Evolutionary conservation across 1,140 invertebrate genomes (phyloP), one percentile per base, ranked within the genome.

Genomic region (Hydropsyche tenuis): DNA sequence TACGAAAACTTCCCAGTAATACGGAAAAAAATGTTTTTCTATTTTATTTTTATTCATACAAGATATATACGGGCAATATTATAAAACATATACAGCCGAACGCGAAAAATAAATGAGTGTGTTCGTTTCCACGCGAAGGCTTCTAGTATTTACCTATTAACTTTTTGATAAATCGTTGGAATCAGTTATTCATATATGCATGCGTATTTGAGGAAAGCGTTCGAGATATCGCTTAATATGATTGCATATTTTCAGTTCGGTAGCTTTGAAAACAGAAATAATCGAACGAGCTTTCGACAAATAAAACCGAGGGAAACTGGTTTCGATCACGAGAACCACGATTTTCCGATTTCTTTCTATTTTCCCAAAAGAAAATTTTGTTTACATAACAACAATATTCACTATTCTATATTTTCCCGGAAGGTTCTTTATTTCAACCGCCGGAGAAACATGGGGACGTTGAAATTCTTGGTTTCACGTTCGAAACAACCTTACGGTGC

Each of bases 311-410:
- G 48, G 48, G 18, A 53, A 53, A 53, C 48, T 53, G 48, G 20
- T 16, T 53, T 53, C 48, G 48, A 53, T 53, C 48, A 53, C 48
- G 48, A 53, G 16, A 53, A 20, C 48, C 48, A 7, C 48, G 48
- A 18, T 53, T 20, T n/a, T 53, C 16, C 48, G 48, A 53, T 53
- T 53, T 53, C 16, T 16, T 20, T 53, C 20, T n/a, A 18, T 20
- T 20, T 53, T 53, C 18, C 20, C 7, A 1, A 20, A 53, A 14
- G 16, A 14, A 14, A n/a, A 6, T 48, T 14, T 48, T 14, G 4
- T 14, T 6, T 14, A 18, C 4, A 14, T 6, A 53, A 20, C 48
- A 53, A 53, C 48, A 53, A 53, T 53, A 53, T 53, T 53, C 20
- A 18, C 9, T 53, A 53, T 53, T 53, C 18, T 16, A 53, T 53